Percentiles rank a stretch among this genome's conserved stretches.
Evolutionary conservation across 2,888 invertebrate species (phyloP).

Genomic region (Netelia virgata): DNA sequence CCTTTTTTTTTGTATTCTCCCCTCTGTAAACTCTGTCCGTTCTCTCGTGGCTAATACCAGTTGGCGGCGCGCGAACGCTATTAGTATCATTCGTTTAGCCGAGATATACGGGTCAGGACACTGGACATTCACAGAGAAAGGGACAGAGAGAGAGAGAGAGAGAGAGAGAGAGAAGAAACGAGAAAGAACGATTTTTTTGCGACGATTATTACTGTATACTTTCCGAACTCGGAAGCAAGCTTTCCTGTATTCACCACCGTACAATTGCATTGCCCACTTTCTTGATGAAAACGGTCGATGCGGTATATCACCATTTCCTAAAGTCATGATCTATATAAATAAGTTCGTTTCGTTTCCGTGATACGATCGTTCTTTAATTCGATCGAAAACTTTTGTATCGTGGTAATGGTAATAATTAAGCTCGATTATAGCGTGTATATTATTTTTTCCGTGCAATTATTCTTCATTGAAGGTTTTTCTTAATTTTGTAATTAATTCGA

Average conservation of each 20-base stretch:
- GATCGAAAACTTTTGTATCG: constrained; percentile 5
- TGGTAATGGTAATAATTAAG: too few species aligned
- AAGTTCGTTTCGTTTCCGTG: constrained; percentile 1
- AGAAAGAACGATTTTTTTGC: constrained; percentile 15
- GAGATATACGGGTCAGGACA: constrained; percentile 32
- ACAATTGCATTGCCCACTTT: constrained; percentile 6
- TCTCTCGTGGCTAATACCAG: constrained; percentile 65
- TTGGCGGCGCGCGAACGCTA: constrained; percentile 64
- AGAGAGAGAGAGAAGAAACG: background rate
- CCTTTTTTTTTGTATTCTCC: constrained; percentile 43
- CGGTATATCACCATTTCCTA: constrained; percentile 14
- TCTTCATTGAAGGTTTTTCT: too few species aligned
- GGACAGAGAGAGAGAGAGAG: constrained; percentile 4
- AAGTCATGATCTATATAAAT: background rate
- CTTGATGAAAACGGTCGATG: constrained; percentile 2
- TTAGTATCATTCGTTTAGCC: constrained; percentile 64
- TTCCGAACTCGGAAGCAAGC: background rate
- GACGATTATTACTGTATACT: background rate
- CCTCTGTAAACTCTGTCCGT: constrained; percentile 58
- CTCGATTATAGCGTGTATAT: too few species aligned
- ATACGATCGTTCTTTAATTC: constrained; percentile 12
- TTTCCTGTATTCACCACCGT: background rate
- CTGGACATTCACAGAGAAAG: background rate
- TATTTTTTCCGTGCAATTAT: too few species aligned
- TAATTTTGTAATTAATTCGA: too few species aligned